Base-by-base conservation (phyloP, 2,113 vertebrate species). In the Rhizomys pruinosus region DNA sequence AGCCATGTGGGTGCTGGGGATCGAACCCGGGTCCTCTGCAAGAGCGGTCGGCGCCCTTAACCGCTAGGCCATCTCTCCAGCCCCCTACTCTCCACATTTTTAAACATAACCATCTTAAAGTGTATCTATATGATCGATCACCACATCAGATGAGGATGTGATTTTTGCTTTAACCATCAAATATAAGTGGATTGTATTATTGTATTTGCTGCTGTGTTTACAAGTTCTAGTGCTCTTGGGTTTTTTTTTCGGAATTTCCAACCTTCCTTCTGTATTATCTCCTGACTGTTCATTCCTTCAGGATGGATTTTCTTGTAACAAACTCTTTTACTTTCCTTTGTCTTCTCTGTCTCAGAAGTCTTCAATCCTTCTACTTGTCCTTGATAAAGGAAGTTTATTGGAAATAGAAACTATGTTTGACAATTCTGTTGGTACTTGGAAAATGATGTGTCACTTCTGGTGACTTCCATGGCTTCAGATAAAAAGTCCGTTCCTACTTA, bases 171-270 rank as follows among this genome's bases (percentile, higher is more conserved):
- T 32, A 77, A 20, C 29, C 19, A 57, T 6, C 23, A 89, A 73
- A 71, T 76, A 44, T 17, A 17, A 81, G 64, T 94, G 44, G 44
- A 73, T 80, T 85, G 68, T 63, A 76, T 73, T 89, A 73, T 80
- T 85, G 68, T 63, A 76, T 73, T 89, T 89, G 42, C 11, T 39
- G 19, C 0, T 68, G 7, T 89, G 55, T 77, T 66, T 89, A 81
- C 1, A 11, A 29, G 59, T 47, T 47, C 19, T 29, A 52, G 1
- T 88, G 39, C 59, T 37, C 16, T 79, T n/a, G n/a, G n/a, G n/a
- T n/a, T n/a, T 39, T 84, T 10, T 39, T 91, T 78, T 55, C 34
- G 61, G 61, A 90, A 87, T 64, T 66, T 59, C 5, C 32, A 82
- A 88, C 47, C 47, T 8, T 42, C 78, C 77, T 86, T 27, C 64